A percentile compares a stretch with the other conserved stretches of the same genome.
phyloP scores from a whole-genome alignment of 2,113 vertebrate genomes.

The Lepus americanus region DNA sequence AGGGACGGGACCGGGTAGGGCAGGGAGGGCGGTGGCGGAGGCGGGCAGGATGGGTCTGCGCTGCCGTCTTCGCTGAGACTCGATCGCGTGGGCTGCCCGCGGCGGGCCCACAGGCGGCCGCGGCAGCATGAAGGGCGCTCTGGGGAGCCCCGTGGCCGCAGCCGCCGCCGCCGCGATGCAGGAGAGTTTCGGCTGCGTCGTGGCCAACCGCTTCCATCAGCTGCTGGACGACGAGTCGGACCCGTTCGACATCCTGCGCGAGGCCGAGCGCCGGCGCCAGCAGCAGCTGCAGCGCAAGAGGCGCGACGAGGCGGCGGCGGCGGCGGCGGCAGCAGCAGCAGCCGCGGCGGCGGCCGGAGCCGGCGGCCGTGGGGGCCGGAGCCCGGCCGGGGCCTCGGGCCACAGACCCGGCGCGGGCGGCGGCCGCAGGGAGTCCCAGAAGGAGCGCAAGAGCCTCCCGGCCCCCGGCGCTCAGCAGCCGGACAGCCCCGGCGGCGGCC shows the following conservation, averaged over 20 bases:
- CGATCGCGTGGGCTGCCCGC: neutral
- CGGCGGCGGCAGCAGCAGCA: neutral
- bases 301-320: conserved; percentile 80
- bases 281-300: conserved; percentile 85
- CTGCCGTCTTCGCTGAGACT: conserved; percentile 9
- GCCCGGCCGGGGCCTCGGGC: conserved; percentile 49
- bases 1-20: neutral
- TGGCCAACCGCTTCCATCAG: conserved; percentile 93
- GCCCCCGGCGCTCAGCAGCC: conserved; percentile 54
- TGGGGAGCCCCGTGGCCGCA: conserved; percentile 78
- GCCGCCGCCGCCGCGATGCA: conserved; percentile 85
- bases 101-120: too few species aligned
- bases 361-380: conserved; percentile 7
- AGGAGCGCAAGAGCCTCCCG: conserved; percentile 84
- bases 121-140: conserved; percentile 85
- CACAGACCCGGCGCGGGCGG: conserved; percentile 74
- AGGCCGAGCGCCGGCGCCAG: conserved; percentile 88
- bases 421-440: conserved; percentile 91
- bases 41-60: conserved; percentile 53
- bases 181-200: conserved; percentile 90
- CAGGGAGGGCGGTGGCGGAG: neutral
- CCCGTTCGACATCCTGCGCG: conserved; percentile 92
- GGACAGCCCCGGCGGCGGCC: conserved; percentile 25
- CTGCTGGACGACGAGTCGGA: conserved; percentile 94
- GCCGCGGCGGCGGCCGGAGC: conserved; percentile 6